Base-by-base conservation (phyloP, 2,113 vertebrate species). In the Perca fluviatilis region DNA sequence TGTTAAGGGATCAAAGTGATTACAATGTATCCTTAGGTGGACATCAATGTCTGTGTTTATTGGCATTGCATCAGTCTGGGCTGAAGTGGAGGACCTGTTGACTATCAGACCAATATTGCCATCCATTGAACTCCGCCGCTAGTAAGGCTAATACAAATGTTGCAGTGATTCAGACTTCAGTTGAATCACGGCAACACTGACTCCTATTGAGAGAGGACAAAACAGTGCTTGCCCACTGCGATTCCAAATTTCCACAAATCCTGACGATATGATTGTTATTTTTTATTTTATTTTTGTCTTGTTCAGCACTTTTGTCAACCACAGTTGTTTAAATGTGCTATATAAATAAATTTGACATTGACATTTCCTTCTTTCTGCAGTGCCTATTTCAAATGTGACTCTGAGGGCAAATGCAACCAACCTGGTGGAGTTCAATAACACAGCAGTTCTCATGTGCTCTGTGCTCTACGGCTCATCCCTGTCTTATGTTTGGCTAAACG, bases 381-480 rank as follows among this genome's bases (percentile, higher is more conserved):
- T 67, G 51, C 87, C 88, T 5, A 65, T 96, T 84, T 91, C 85
- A 63, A 82, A 90, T 23, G 91, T 92, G 47, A 85, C 80, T 6
- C 0, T 93, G 69, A 75, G 1, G 2, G 88, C 83, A 53, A 89
- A 51, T 2, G 47, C 19, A 23, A 88, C 80, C 43, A 23, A 90
- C 57, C 79, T 94, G 58, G 89, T 95, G 81, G 95, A 95, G 83
- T 90, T 87, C 80, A 95, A 93, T 33, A 86, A 90, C 82, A 92
- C 90, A n/a, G 93, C 83, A 49, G 74, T 82, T 4, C 57, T 95
- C 62, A 88, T 19, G 53, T 95, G 95, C 77, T 84, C 90, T 0
- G 93, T 80, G 50, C 61, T 82, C 61, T 82, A 0, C 0, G 95
- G 95, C 23, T 43, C 94, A 1, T 78, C 83, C 4, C 65, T 88